These are phyloP conservation scores for Channa argus DNA, from an alignment of 2,113 vertebrate genomes.

Conservation along the genomic window DNA sequence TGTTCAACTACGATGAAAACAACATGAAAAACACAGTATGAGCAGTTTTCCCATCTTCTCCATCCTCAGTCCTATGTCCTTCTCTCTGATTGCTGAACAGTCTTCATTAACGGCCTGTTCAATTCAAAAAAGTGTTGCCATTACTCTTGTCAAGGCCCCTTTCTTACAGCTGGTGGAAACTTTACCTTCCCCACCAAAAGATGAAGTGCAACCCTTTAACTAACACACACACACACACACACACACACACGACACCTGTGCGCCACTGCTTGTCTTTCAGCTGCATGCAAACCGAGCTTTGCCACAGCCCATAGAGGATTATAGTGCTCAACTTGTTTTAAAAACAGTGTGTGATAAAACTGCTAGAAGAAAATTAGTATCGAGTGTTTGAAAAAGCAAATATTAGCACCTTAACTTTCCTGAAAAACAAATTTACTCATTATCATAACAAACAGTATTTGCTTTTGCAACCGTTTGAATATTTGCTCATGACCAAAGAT, in stretches of 20 bases:
- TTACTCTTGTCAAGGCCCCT: slow-evolving; percentile 4
- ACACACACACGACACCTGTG: slow-evolving; percentile 25
- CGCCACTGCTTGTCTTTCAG: background rate
- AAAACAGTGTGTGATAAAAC: background rate
- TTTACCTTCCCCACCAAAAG: slow-evolving; percentile 47
- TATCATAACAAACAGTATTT: background rate
- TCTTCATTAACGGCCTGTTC: background rate
- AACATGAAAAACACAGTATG: background rate
- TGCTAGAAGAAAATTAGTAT: background rate
- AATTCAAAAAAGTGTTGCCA: slow-evolving; percentile 6
- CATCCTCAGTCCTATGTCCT: background rate
- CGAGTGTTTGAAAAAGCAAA: slow-evolving; percentile 16
- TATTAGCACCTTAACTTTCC: background rate
- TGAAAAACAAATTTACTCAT: background rate
- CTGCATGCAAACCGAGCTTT: slow-evolving; percentile 16
- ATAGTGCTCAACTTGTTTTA: background rate
- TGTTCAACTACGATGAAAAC: background rate
- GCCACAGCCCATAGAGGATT: background rate
- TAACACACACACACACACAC: slow-evolving; percentile 8
- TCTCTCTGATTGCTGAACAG: background rate
- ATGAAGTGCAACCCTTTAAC: slow-evolving; percentile 9
- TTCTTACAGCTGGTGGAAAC: slow-evolving; percentile 48
- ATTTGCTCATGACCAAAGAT: background rate
- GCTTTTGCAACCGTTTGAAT: background rate
- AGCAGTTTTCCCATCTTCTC: background rate